Percentiles rank a stretch among this genome's conserved stretches.
phyloP scores from a whole-genome alignment of 1,140 invertebrate species.

The Pollicipes pollicipes region DNA sequence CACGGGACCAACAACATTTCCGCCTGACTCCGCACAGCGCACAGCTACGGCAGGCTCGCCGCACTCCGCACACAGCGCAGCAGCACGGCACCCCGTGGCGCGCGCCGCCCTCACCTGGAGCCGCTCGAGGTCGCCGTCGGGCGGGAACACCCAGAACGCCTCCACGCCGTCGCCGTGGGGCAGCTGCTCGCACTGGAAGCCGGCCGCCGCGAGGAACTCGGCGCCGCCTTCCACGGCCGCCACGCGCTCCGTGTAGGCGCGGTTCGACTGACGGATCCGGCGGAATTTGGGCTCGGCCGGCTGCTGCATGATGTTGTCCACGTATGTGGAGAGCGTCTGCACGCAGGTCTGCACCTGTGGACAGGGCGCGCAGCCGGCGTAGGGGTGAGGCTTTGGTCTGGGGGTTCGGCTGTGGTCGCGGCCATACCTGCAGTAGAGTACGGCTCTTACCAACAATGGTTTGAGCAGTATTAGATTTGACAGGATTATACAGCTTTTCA shows the following conservation, averaged over 20 bases:
- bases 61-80: too few relatives aligned
- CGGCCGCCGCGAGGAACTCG: conserved; percentile 64
- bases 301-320: conserved; percentile 73
- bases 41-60: too few relatives aligned
- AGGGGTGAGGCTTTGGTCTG: neutral
- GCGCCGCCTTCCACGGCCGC: conserved; percentile 52
- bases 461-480: neutral
- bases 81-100: conserved; percentile 34
- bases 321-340: conserved; percentile 69
- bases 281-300: conserved; percentile 74
- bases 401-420: neutral
- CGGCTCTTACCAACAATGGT: neutral
- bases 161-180: conserved; percentile 18
- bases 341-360: conserved; percentile 52
- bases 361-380: conserved; percentile 5
- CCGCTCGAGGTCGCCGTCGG: conserved; percentile 5
- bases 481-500: neutral
- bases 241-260: conserved; percentile 60
- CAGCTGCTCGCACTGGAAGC: conserved; percentile 44
- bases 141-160: conserved; percentile 19
- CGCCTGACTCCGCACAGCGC: too few relatives aligned
- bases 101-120: conserved; percentile 28
- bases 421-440: neutral
- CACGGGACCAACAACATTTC: too few relatives aligned
- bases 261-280: conserved; percentile 72